A percentile compares a stretch with the other conserved stretches of the same genome.
Conservation (phyloP, 2,797 vertebrate species). For the Harpagifer antarcticus region DNA sequence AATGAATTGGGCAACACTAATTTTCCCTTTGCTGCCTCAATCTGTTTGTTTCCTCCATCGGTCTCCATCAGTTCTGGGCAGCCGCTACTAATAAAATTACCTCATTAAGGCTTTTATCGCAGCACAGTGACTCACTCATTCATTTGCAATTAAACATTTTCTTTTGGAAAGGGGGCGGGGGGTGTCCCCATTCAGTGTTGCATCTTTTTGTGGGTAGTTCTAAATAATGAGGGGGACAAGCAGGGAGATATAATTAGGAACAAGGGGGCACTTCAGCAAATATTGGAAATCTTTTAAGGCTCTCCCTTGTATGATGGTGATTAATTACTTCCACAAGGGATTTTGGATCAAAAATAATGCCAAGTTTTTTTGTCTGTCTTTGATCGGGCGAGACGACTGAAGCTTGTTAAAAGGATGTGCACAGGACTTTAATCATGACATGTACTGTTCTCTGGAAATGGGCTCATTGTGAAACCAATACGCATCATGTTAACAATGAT, state of each 20-base stretch:
- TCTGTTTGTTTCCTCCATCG: conserved; percentile 86
- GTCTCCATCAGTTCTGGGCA: conserved; percentile 89
- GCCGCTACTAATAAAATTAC: conserved; percentile 96
- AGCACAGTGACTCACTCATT: conserved; percentile 93
- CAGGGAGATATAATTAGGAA: conserved; percentile 99
- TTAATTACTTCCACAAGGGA: conserved; percentile 95
- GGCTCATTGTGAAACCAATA: conserved; percentile 60
- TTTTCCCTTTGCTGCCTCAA: conserved; percentile 88
- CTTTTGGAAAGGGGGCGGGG: conserved; percentile 86
- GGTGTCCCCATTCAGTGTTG: conserved; percentile 88
- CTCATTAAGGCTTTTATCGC: conserved; percentile 95
- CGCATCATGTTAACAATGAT: conserved; percentile 65
- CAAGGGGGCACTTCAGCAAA: conserved; percentile 96
- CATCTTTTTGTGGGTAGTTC: conserved; percentile 90
- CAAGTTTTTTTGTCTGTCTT: conserved; percentile 48
- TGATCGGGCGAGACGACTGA: conserved; percentile 1
- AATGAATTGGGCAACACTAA: conserved; percentile 96
- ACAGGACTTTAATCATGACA: conserved; percentile 71
- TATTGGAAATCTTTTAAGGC: conserved; percentile 93
- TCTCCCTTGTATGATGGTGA: conserved; percentile 85
- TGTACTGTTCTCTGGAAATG: conserved; percentile 68
- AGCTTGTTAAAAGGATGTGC: conserved; percentile 59
- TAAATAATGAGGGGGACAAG: conserved; percentile 97
- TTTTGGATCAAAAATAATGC: conserved; percentile 73
- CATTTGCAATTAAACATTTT: conserved; percentile 91